A percentile compares a stretch with the other conserved stretches of the same genome.
These are phyloP conservation scores for Lissocephala sabroskyi DNA, from an alignment of 2,888 invertebrate species.

Conservation along the genomic window DNA sequence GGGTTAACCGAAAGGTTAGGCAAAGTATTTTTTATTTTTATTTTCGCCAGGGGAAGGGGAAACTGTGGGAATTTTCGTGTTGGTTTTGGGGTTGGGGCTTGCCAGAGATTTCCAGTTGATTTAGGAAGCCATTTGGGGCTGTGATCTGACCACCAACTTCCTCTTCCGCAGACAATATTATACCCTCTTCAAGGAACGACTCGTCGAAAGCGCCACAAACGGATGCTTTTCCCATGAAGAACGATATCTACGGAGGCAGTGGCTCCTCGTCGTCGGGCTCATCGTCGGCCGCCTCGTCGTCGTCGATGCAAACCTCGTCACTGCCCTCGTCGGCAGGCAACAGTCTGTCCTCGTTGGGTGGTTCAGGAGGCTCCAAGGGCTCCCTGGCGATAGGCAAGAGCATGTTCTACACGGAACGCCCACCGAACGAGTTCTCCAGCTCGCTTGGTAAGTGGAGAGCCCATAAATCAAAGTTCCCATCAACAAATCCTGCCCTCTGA, in stretches of 20 bases:
- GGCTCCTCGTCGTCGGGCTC: constrained; percentile 44
- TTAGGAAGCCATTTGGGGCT: constrained; percentile 27
- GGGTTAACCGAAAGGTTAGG: constrained; percentile 25
- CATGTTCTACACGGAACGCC: constrained; percentile 72
- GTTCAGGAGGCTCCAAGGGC: constrained; percentile 65
- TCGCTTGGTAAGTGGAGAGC: constrained; percentile 52
- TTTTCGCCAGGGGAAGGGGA: too few species aligned
- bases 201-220: constrained; percentile 68
- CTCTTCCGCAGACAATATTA: constrained; percentile 60
- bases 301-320: constrained; percentile 56
- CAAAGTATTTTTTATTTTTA: too few species aligned
- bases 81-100: not conserved
- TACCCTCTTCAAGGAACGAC: constrained; percentile 69
- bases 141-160: not conserved
- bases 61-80: not conserved
- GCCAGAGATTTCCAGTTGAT: constrained; percentile 22
- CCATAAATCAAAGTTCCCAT: not conserved
- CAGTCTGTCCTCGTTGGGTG: constrained; percentile 45
- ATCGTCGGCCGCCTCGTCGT: constrained; percentile 56
- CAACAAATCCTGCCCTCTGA: not conserved
- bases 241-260: constrained; percentile 65
- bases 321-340: constrained; percentile 48
- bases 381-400: constrained; percentile 72
- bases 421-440: constrained; percentile 71
- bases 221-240: constrained; percentile 70